Evolutionary conservation across 2,113 vertebrate genomes (phyloP).

Genomic region (Psittacara wagleri): DNA sequence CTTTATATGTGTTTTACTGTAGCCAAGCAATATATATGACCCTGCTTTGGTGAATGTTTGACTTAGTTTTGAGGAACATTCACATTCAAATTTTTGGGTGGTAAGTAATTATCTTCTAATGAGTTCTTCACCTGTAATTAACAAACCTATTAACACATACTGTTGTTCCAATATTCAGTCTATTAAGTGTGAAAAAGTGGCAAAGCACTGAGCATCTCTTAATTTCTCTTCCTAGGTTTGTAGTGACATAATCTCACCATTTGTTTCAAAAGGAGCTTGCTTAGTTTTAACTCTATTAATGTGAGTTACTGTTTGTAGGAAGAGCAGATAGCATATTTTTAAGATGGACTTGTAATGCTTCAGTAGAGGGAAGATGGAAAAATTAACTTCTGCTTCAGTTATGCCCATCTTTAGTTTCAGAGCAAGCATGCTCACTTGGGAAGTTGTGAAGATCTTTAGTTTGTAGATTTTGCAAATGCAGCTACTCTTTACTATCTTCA

Average conservation of each 20-base stretch:
- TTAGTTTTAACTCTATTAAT: background rate
- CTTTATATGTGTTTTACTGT: background rate
- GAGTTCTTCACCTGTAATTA: slow-evolving; percentile 35
- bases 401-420: background rate
- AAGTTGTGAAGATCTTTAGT: background rate
- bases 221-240: background rate
- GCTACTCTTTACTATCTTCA: background rate
- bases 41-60: background rate
- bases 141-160: background rate
- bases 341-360: background rate
- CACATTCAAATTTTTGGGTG: background rate
- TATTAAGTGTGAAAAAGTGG: background rate
- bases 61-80: background rate
- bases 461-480: background rate
- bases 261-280: background rate
- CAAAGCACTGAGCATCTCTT: background rate
- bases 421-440: background rate
- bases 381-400: background rate
- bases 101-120: background rate
- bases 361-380: background rate
- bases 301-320: background rate
- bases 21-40: background rate
- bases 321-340: background rate
- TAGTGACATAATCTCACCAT: background rate
- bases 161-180: background rate